Conservation (phyloP, 2,888 invertebrate species). For the Andrena bicolor region DNA sequence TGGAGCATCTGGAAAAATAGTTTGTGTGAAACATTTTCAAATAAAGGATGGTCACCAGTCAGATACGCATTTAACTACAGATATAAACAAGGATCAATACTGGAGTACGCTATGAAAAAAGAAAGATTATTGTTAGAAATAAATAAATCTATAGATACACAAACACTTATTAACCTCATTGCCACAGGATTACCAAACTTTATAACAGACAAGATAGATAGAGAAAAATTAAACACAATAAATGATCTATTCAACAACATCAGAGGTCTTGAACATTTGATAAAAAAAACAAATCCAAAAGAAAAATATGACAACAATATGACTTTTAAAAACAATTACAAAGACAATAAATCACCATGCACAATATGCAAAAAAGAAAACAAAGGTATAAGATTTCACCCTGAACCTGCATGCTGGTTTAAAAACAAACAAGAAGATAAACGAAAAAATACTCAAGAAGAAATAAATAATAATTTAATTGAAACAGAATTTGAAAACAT, state of each 20-base stretch:
- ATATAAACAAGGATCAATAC: slow-evolving; percentile 1
- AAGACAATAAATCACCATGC: background rate
- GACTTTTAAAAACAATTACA: background rate
- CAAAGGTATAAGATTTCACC: background rate
- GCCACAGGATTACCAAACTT: slow-evolving; percentile 8
- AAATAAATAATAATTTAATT: background rate
- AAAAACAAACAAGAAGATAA: slow-evolving; percentile 4
- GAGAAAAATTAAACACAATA: slow-evolving; percentile 31
- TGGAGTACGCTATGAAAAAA: background rate
- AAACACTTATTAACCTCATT: slow-evolving; percentile 2
- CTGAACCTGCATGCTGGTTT: background rate
- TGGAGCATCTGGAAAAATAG: too few relatives aligned
- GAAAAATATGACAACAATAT: background rate
- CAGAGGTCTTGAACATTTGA: background rate
- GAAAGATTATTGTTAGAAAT: background rate
- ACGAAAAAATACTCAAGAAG: background rate
- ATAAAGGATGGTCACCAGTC: too few relatives aligned
- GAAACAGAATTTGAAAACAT: background rate
- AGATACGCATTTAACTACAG: background rate
- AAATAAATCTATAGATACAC: background rate
- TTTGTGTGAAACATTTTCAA: too few relatives aligned
- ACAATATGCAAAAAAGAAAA: background rate
- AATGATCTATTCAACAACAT: background rate
- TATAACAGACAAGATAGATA: slow-evolving; percentile 17
- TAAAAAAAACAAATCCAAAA: background rate